Evolutionary conservation across 2,113 vertebrate genomes (phyloP).

Genomic region (Riparia riparia): DNA sequence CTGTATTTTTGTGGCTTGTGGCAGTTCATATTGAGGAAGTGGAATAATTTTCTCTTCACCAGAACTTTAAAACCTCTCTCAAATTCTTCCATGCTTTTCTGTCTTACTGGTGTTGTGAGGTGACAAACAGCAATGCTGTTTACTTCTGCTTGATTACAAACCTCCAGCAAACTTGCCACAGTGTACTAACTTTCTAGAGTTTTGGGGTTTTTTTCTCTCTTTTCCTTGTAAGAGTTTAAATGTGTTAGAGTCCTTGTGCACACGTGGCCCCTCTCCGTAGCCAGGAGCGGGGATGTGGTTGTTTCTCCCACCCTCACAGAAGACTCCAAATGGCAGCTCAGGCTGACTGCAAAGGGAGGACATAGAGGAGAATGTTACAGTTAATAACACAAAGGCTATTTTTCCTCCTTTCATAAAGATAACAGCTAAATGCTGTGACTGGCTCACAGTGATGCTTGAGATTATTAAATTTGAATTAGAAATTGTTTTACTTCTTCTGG

Average conservation of each 20-base stretch:
- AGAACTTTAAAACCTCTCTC: background rate
- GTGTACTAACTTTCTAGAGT: background rate
- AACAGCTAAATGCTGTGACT: background rate
- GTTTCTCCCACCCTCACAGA: background rate
- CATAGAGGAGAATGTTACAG: rapidly evolving
- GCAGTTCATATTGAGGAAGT: background rate
- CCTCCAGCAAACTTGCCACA: background rate
- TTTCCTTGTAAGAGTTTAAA: background rate
- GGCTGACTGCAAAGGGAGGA: background rate
- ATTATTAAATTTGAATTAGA: background rate
- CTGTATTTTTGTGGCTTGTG: too few species aligned
- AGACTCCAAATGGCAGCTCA: background rate
- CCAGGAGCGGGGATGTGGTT: background rate
- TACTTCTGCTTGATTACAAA: background rate
- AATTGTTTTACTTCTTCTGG: background rate
- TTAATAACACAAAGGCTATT: background rate
- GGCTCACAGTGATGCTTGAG: background rate
- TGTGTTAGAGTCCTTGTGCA: background rate
- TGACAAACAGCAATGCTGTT: background rate
- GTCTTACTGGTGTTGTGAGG: rapidly evolving
- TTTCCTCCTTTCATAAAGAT: background rate
- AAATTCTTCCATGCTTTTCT: background rate
- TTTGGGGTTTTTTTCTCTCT: rapidly evolving
- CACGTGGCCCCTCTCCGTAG: rapidly evolving
- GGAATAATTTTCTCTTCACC: background rate